Evolutionary conservation across 2,888 invertebrate species (phyloP).

Genomic region (Eretmocerus hayati): DNA sequence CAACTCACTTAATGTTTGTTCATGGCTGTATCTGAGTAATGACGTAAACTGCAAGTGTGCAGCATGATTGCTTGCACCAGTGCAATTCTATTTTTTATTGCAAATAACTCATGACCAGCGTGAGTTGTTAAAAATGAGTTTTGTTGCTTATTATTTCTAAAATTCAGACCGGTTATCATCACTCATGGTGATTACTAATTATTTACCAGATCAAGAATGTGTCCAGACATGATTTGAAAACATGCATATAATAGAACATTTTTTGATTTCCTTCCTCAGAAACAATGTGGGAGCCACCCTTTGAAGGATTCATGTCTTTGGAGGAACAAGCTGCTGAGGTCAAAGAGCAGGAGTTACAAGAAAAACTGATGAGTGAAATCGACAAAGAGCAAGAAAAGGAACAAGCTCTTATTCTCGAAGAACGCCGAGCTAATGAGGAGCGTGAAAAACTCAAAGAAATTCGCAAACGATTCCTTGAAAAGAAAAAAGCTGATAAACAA

Average conservation of each 20-base stretch:
- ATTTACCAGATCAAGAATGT: no score
- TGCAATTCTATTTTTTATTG: no score
- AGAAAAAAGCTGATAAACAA: conserved; percentile 49
- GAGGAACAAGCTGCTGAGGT: conserved; percentile 56
- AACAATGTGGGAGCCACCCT: conserved; percentile 69
- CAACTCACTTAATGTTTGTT: not conserved
- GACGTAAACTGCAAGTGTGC: no score
- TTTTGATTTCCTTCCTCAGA: no score
- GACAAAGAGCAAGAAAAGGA: conserved; percentile 48
- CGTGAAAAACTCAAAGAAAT: conserved; percentile 37
- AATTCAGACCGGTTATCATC: no score
- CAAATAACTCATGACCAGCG: no score
- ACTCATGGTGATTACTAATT: no score
- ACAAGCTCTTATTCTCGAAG: conserved; percentile 43
- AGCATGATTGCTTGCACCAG: no score
- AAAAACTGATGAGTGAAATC: conserved; percentile 46
- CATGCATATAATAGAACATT: no score
- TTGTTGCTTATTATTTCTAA: no score
- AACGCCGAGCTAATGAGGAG: conserved; percentile 37
- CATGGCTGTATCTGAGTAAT: not conserved
- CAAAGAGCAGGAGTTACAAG: conserved; percentile 48
- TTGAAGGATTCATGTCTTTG: conserved; percentile 63
- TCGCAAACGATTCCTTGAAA: conserved; percentile 45
- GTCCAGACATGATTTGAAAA: no score
- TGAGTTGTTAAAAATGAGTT: no score